These are phyloP conservation scores for Triplophysa rosa DNA, from an alignment of 2,113 vertebrate genomes.

Conservation along the genomic window DNA sequence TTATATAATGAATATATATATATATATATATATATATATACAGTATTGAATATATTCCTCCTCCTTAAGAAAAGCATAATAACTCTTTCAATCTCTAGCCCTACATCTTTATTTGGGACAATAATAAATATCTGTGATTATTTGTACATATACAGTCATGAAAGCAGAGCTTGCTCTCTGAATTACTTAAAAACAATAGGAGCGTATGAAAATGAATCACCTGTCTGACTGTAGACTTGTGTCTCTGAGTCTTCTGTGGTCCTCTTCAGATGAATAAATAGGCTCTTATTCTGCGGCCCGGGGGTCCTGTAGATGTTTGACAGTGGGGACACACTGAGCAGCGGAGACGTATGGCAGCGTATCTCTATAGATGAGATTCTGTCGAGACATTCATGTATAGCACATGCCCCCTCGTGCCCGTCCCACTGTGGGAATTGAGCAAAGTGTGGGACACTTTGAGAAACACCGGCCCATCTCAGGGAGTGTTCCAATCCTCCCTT, in stretches of 20 bases:
- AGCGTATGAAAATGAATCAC: slow-evolving; percentile 21
- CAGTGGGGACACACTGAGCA: slow-evolving; percentile 5
- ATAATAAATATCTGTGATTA: background rate
- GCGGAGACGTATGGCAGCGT: slow-evolving; percentile 4
- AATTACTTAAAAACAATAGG: background rate
- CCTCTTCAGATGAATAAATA: slow-evolving; percentile 8
- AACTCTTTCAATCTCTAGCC: background rate
- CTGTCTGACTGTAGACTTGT: slow-evolving; percentile 35
- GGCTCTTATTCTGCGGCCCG: slow-evolving; percentile 9
- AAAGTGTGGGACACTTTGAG: slow-evolving; percentile 54
- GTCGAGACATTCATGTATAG: background rate
- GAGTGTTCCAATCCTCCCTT: slow-evolving; percentile 71
- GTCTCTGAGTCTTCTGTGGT: slow-evolving; percentile 1
- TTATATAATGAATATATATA: background rate
- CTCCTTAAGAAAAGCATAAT: background rate
- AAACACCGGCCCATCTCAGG: slow-evolving; percentile 75
- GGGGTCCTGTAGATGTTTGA: slow-evolving; percentile 15
- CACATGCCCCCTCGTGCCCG: slow-evolving; percentile 6
- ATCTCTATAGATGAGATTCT: background rate
- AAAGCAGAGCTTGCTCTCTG: background rate
- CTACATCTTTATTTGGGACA: background rate
- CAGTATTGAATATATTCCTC: too few relatives aligned
- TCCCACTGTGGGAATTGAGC: slow-evolving; percentile 39
- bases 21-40: too few relatives aligned
- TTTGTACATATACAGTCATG: background rate